Evolutionary conservation across 2,797 vertebrate genomes (phyloP), one percentile per base, ranked within the genome.

Genomic region (Coilia nasus): DNA sequence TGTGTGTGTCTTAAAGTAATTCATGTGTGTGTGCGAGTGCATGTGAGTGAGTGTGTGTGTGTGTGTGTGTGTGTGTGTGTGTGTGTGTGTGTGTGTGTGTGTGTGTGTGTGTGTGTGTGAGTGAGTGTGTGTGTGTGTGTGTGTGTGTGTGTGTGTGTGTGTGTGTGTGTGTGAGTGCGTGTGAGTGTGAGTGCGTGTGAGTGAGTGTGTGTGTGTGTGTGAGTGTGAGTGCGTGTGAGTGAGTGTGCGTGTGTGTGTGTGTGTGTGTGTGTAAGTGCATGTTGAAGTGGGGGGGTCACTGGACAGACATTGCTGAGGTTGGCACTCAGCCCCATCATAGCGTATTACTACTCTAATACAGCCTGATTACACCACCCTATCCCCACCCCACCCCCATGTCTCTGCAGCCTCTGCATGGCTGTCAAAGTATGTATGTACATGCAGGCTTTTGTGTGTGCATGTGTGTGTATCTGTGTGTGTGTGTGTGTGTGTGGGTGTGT

Each of bases 281-380:
- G 54, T 31, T 25, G n/a, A 56, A 10, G 14, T 17, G 57, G 25
- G 56, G 54, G 84, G 67, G 85, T 85, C 82, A 82, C 56, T 46
- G 11, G 31, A 17, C 90, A 88, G 47, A 87, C 92, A 90, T 90
- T 90, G 90, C 93, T 90, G 89, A 92, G 89, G 93, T 90, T 88
- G 4, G 0, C 86, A 83, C 0, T 59, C 56, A 59, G 59, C 85
- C 67, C 84, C 67, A 62, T 85, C 60, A 87, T 59, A 59, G 28
- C 12, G 17, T 81, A 86, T 86, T 88, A 88, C 50, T 41, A 15
- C 17, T 17, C 83, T 83, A 86, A 84, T 84, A 83, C 35, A 62
- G 83, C 25, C 85, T 88, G 87, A 88, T 88, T 88, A 84, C 21
- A 84, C 84, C 80, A 41, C 54, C 83, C 44, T 17, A 23, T 11